A percentile compares a stretch with the other conserved stretches of the same genome.
Evolutionary conservation across 2,888 invertebrate genomes (phyloP).

Genomic region (Craniophora ligustri): DNA sequence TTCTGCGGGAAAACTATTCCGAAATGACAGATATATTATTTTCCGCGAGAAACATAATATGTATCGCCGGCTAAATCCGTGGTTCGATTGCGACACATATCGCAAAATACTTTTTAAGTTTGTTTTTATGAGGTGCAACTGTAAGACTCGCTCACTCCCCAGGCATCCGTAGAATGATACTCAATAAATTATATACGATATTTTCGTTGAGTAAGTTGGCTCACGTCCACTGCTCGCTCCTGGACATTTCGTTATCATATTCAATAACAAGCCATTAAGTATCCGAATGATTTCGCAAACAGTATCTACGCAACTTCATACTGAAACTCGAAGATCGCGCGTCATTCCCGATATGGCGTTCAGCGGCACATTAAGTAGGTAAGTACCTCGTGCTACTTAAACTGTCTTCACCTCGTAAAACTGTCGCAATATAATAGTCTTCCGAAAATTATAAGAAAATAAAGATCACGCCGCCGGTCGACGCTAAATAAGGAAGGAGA

Average conservation of each 20-base stretch:
- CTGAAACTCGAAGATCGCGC: conserved; percentile 43
- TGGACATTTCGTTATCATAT: conserved; percentile 73
- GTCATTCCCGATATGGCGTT: conserved; percentile 65
- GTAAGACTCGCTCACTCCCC: conserved; percentile 74
- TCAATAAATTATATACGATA: conserved; percentile 85
- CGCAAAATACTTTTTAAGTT: conserved; percentile 78
- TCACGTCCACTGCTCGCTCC: conserved; percentile 77
- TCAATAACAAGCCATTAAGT: conserved; percentile 69
- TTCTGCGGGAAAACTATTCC: conserved; percentile 67
- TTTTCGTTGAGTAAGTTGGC: conserved; percentile 85
- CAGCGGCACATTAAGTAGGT: conserved; percentile 59
- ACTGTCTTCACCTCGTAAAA: conserved; percentile 81
- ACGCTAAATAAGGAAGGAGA: conserved; percentile 76
- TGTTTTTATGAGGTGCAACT: conserved; percentile 86
- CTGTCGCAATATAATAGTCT: conserved; percentile 74
- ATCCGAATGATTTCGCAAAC: conserved; percentile 56
- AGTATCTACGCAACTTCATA: conserved; percentile 50
- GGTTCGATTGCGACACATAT: conserved; percentile 66
- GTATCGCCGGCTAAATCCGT: conserved; percentile 70
- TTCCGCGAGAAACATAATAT: conserved; percentile 67
- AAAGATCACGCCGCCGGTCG: conserved; percentile 67
- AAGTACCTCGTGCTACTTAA: conserved; percentile 70
- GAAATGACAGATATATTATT: conserved; percentile 73
- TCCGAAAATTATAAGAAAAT: conserved; percentile 72
- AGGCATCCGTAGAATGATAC: conserved; percentile 83